A percentile compares a stretch with the other conserved stretches of the same genome.
phyloP scores from a whole-genome alignment of 2,113 vertebrate genomes.

The Alethe diademata region DNA sequence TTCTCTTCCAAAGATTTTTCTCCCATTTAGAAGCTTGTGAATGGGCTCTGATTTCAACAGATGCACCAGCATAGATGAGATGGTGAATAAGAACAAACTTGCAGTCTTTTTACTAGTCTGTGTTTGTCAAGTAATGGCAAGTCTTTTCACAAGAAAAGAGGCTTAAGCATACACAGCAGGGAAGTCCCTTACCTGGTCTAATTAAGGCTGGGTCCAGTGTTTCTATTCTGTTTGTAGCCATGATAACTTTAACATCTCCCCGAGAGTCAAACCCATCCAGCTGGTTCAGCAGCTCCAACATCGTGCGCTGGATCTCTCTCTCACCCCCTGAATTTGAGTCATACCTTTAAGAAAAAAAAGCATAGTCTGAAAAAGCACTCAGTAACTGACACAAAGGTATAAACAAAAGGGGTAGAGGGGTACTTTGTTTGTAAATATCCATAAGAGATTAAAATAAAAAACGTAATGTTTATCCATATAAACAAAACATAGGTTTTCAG shows the following conservation, averaged over 20 bases:
- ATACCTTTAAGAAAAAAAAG: slow-evolving; percentile 75
- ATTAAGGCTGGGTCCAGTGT: slow-evolving; percentile 96
- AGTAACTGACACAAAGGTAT: not conserved
- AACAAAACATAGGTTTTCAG: not conserved
- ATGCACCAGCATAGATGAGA: not conserved
- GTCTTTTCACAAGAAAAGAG: not conserved
- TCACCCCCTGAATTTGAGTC: slow-evolving; percentile 97
- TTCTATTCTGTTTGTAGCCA: slow-evolving; percentile 98
- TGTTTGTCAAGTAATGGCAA: not conserved
- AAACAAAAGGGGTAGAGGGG: not conserved
- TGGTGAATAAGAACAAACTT: not conserved
- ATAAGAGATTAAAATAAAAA: not conserved
- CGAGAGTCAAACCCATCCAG: slow-evolving; percentile 95
- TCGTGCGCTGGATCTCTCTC: slow-evolving; percentile 95
- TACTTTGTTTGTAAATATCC: not conserved
- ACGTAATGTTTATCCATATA: not conserved
- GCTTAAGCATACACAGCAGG: not conserved
- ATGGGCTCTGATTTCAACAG: not conserved
- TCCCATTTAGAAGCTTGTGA: not conserved
- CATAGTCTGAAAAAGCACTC: not conserved
- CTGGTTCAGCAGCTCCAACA: slow-evolving; percentile 96
- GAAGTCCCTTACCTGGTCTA: slow-evolving; percentile 83
- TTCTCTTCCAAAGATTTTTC: not conserved
- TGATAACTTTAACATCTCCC: slow-evolving; percentile 97
- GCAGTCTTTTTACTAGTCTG: not conserved